These are phyloP conservation scores for Achatina immaculata DNA, from an alignment of 1,140 invertebrate species.

Conservation along the genomic window DNA sequence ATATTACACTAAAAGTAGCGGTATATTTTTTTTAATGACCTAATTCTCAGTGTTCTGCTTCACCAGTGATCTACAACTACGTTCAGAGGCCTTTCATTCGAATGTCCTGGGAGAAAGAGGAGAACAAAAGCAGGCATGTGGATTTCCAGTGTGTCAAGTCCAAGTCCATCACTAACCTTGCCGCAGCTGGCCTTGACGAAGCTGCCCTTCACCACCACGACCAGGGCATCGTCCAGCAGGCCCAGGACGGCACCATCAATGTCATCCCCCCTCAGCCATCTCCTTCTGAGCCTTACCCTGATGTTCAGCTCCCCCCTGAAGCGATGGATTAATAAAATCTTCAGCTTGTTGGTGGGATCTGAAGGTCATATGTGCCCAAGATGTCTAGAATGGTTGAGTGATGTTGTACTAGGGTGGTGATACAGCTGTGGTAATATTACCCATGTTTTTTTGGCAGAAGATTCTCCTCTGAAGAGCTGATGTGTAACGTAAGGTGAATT, in stretches of 20 bases:
- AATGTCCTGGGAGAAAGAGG: conserved; percentile 99
- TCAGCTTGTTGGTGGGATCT: no score
- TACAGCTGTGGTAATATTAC: no score
- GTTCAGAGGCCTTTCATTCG: conserved; percentile 99
- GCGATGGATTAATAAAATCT: conserved; percentile 39
- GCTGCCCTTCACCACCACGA: conserved; percentile 77
- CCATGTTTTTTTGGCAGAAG: no score
- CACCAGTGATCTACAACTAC: conserved; percentile 98
- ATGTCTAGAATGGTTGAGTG: no score
- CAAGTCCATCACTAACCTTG: conserved; percentile 71
- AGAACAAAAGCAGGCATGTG: conserved; percentile 98
- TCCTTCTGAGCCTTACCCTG: conserved; percentile 70
- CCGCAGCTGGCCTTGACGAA: conserved; percentile 50
- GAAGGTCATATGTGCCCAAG: no score
- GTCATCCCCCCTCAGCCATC: conserved; percentile 70
- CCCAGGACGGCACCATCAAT: conserved; percentile 60
- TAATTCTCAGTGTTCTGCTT: no score
- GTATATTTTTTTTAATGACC: no score
- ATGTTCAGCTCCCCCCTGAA: conserved; percentile 68
- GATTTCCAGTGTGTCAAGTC: conserved; percentile 84
- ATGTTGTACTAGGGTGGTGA: no score
- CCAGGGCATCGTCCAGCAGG: conserved; percentile 80
- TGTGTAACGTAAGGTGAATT: no score
- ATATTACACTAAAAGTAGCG: no score
- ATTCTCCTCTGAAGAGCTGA: no score